A percentile compares a stretch with the other conserved stretches of the same genome.
phyloP scores from a whole-genome alignment of 2,113 vertebrate genomes.

The Clarias magur region DNA sequence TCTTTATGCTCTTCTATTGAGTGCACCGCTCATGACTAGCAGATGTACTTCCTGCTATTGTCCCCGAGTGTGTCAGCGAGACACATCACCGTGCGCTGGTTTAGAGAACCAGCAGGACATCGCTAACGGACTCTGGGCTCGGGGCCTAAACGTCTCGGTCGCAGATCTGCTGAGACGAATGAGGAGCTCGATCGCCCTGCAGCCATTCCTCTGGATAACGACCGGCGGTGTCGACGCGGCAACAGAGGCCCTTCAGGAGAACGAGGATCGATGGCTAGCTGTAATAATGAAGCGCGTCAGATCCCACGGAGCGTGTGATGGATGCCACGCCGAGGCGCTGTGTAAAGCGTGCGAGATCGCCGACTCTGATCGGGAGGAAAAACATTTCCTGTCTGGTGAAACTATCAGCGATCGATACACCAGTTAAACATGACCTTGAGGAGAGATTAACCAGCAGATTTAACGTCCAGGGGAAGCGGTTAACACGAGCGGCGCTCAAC shows the following conservation, averaged over 20 bases:
- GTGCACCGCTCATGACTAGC: not conserved
- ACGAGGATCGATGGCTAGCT: constrained; percentile 29
- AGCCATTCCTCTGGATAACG: constrained; percentile 25
- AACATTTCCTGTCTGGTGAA: not conserved
- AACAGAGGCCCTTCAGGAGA: constrained; percentile 28
- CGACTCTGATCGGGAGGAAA: not conserved
- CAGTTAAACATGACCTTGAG: not conserved
- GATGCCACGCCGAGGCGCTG: not conserved
- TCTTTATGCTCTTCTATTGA: not conserved
- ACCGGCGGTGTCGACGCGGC: not conserved
- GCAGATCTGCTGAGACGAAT: constrained; percentile 11
- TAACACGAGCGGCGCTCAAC: constrained; percentile 48
- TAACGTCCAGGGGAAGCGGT: constrained; percentile 21
- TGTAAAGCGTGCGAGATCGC: not conserved
- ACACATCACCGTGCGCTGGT: not conserved
- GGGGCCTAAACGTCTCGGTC: not conserved
- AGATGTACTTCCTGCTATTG: constrained; percentile 14
- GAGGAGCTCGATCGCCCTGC: not conserved
- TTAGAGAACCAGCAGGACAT: not conserved
- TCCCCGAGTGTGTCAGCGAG: not conserved
- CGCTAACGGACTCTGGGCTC: not conserved
- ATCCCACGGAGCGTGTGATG: not conserved
- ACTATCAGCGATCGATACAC: not conserved
- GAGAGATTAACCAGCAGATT: not conserved
- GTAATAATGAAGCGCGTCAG: not conserved